These are phyloP conservation scores for Oncorhynchus nerka DNA, from an alignment of 2,113 vertebrate species.

Conservation along the genomic window DNA sequence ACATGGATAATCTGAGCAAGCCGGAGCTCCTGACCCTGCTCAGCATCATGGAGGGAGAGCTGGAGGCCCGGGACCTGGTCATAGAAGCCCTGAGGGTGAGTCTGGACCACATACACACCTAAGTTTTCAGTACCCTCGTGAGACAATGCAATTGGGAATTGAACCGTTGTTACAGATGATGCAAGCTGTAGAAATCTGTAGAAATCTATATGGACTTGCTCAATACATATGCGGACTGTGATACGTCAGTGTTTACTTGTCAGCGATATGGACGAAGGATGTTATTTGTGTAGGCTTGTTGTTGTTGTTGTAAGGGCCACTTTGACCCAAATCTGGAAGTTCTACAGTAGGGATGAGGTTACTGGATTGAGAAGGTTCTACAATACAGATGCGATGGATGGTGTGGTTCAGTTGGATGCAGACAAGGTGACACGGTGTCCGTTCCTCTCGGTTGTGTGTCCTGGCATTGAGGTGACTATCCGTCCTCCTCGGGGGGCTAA, in stretches of 20 bases:
- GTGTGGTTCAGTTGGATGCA: not conserved
- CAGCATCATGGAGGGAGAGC: conserved; percentile 95
- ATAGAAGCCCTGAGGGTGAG: conserved; percentile 96
- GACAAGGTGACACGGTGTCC: not conserved
- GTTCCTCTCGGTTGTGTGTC: not conserved
- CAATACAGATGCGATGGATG: too few relatives aligned
- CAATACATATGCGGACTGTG: too few relatives aligned
- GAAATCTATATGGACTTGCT: too few relatives aligned
- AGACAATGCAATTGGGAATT: too few relatives aligned
- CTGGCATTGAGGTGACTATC: not conserved
- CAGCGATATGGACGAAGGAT: not conserved
- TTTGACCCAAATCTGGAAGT: too few relatives aligned
- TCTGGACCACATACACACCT: conserved; percentile 26
- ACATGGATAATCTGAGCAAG: conserved; percentile 96
- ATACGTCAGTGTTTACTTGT: not conserved
- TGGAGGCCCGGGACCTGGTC: conserved; percentile 95
- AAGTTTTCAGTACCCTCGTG: not conserved
- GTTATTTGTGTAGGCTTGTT: not conserved
- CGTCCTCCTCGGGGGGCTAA: not conserved
- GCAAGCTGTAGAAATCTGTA: too few relatives aligned
- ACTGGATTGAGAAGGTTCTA: too few relatives aligned
- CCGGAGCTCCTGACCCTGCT: conserved; percentile 90
- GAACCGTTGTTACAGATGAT: too few relatives aligned
- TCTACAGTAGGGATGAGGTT: too few relatives aligned
- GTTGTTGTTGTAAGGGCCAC: too few relatives aligned